phyloP scores from a whole-genome alignment of 2,888 invertebrate genomes.

The Spatulosminthurus flaviceps region DNA sequence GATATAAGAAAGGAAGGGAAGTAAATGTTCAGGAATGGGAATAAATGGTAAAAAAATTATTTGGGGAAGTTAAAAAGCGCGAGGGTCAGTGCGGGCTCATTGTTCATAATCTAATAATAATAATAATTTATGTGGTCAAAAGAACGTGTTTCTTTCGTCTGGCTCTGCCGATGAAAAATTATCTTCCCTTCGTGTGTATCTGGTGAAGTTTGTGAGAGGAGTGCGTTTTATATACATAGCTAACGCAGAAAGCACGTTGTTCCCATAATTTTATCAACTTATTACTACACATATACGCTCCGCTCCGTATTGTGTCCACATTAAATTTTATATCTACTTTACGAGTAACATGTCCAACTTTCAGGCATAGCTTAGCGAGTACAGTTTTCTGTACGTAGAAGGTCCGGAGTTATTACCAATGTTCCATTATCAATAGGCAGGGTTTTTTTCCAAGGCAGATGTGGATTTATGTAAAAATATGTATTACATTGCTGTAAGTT shows the following conservation, averaged over 20 bases:
- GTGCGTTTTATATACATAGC: too few species aligned
- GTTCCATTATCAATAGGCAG: too few species aligned
- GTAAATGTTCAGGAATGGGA: background rate
- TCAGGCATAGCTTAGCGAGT: too few species aligned
- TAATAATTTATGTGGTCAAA: conserved; percentile 37
- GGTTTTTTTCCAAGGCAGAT: too few species aligned
- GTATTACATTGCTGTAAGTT: too few species aligned
- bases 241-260: conserved; percentile 10
- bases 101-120: conserved; percentile 25
- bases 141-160: conserved; percentile 16
- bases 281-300: too few species aligned
- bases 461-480: too few species aligned
- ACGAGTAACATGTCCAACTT: background rate
- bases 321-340: conserved; percentile 14
- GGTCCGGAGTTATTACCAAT: too few species aligned
- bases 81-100: conserved; percentile 18
- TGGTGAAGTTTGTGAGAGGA: background rate
- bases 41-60: background rate
- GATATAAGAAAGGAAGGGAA: too few species aligned
- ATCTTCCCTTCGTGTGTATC: background rate
- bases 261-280: conserved; percentile 3
- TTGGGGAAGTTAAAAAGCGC: background rate
- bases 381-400: too few species aligned
- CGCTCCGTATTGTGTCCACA: background rate
- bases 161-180: conserved; percentile 9